Base-by-base conservation (phyloP, 2,888 invertebrate species). In the Drosophila birchii region DNA sequence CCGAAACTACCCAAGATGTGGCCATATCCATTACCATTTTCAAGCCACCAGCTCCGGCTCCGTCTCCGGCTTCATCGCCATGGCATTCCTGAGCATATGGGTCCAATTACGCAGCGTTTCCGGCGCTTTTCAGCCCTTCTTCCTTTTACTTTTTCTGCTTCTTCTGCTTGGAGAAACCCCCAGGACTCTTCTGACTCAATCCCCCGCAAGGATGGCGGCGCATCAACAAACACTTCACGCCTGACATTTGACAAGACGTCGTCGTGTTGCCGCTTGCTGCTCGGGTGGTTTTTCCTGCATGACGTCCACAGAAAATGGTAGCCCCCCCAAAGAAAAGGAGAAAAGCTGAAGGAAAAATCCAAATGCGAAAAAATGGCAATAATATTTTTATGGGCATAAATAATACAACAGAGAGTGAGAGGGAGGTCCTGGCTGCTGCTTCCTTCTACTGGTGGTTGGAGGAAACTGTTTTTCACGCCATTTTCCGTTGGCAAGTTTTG, bases 211-310 rank as follows among this genome's bases (percentile, higher is more conserved):
- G 67, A 38, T 71, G 78, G 41, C 64, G 60, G 76, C 81, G 78
- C 86, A 86, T 88, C 86, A 88, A 81, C 84, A 88, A 88, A 86
- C 88, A 86, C 80, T 86, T 86, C 88, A 86, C 88, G 86, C 86
- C 86, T 86, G 85, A 86, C 85, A 86, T 88, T 86, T 86, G 83
- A 86, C 86, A 88, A 83, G 83, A 80, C 63, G 73, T 61, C 71
- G 53, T 61, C 69, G 49, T 54, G 5, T 36, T 29, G 51, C 26
- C 18, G 29, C 6, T 29, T 29, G 49, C 26, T 18, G 29, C 18
- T 8, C 47, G 44, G 41, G 53, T 41, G 34, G 16, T 23, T 44
- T 43, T 47, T 55, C 26, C 26, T 32, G 32, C 59, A 44, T 62
- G 58, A 45, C 20, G 58, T 57, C 47, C 47, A 23, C 34, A 43